These are phyloP conservation scores for Manis crassicaudata DNA, from an alignment of 2,797 vertebrate genomes.

Conservation along the genomic window DNA sequence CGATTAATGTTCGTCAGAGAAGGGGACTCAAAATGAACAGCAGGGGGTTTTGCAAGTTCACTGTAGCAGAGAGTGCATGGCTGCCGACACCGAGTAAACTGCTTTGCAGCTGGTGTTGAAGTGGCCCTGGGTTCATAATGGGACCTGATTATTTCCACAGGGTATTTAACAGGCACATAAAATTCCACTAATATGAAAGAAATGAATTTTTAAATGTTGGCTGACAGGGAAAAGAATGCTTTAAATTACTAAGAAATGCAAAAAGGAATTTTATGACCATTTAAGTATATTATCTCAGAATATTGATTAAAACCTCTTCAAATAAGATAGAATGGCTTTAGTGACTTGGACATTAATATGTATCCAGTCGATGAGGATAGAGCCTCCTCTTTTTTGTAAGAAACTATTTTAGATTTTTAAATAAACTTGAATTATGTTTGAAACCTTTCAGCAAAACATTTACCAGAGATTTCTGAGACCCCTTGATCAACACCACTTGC, in stretches of 20 bases:
- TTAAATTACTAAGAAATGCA: slow-evolving; percentile 19
- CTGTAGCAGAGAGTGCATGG: neutral
- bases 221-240: slow-evolving; percentile 31
- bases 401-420: slow-evolving; percentile 44
- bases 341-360: neutral
- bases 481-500: neutral
- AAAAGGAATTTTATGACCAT: slow-evolving; percentile 3
- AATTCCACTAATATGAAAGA: slow-evolving; percentile 50
- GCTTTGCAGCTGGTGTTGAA: slow-evolving; percentile 43
- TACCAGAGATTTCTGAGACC: neutral
- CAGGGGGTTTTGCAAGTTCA: neutral
- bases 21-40: slow-evolving; percentile 29
- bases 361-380: neutral
- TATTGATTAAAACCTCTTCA: slow-evolving; percentile 31
- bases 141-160: slow-evolving; percentile 35
- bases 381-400: neutral
- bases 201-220: slow-evolving; percentile 56
- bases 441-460: slow-evolving; percentile 26
- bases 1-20: neutral
- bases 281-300: slow-evolving; percentile 25
- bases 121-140: slow-evolving; percentile 48
- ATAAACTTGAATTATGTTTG: neutral
- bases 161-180: slow-evolving; percentile 53
- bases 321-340: slow-evolving; percentile 39
- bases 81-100: neutral